Evolutionary conservation across 2,888 invertebrate genomes (phyloP).

Genomic region (Himalopsyche tibetana): DNA sequence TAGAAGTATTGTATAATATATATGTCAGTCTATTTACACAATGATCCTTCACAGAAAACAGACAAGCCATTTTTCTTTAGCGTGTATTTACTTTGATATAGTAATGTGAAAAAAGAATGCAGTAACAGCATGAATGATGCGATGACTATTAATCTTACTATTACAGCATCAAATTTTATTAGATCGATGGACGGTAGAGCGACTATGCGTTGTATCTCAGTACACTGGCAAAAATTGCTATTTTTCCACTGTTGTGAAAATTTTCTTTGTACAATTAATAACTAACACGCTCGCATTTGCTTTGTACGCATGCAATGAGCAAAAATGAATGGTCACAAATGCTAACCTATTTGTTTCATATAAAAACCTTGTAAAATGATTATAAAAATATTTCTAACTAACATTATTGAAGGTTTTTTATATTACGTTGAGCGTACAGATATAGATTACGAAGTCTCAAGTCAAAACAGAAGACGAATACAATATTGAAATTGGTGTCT

Average conservation of each 20-base stretch:
- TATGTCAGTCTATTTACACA: too few species aligned
- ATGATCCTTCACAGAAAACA: too few species aligned
- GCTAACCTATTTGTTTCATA: constrained; percentile 36
- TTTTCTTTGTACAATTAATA: constrained; percentile 22
- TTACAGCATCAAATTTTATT: too few species aligned
- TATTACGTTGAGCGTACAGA: constrained; percentile 27
- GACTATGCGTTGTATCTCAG: not conserved
- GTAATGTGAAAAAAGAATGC: too few species aligned
- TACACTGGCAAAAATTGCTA: constrained; percentile 12
- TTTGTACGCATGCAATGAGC: constrained; percentile 28
- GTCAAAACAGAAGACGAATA: not conserved
- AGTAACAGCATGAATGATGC: too few species aligned
- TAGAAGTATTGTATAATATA: too few species aligned
- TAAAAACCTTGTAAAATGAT: constrained; percentile 44
- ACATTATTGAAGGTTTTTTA: constrained; percentile 37
- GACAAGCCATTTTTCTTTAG: too few species aligned
- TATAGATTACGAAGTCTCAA: constrained; percentile 1
- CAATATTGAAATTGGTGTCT: not conserved
- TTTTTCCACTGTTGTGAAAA: not conserved
- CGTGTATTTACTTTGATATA: too few species aligned
- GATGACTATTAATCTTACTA: too few species aligned
- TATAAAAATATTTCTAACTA: constrained; percentile 43
- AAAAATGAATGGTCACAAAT: constrained; percentile 44
- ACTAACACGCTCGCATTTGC: constrained; percentile 16
- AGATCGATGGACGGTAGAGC: not conserved